Evolutionary conservation across 2,797 vertebrate species (phyloP).

Genomic region (Pangasius macronema): DNA sequence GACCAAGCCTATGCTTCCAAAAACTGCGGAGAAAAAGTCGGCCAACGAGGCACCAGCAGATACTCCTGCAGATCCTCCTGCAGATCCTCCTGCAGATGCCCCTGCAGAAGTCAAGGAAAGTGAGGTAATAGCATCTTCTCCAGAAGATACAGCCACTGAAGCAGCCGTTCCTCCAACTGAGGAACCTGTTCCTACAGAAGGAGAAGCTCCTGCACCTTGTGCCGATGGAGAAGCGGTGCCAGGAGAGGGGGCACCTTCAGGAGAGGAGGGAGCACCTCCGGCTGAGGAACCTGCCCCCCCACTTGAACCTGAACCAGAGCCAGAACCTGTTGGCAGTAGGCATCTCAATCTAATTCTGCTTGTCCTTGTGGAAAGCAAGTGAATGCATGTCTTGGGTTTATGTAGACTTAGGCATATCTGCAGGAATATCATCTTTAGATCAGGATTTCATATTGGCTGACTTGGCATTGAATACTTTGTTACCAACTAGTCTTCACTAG

Average conservation of each 20-base stretch:
- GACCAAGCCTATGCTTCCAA: conserved; percentile 72
- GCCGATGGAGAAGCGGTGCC: conserved; percentile 37
- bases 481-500: not conserved
- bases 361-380: conserved; percentile 17
- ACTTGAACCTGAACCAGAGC: conserved; percentile 58
- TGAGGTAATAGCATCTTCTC: conserved; percentile 32
- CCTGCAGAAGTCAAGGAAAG: conserved; percentile 45
- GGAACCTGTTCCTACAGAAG: conserved; percentile 9
- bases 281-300: conserved; percentile 37
- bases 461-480: not conserved
- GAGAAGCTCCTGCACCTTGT: conserved; percentile 28
- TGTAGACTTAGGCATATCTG: not conserved
- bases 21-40: conserved; percentile 69
- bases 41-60: conserved; percentile 49
- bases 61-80: conserved; percentile 17
- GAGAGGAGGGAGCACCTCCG: conserved; percentile 38
- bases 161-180: conserved; percentile 5
- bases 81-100: not conserved
- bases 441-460: not conserved
- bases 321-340: conserved; percentile 65
- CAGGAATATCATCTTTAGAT: not conserved
- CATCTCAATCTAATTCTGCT: conserved; percentile 35
- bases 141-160: conserved; percentile 31
- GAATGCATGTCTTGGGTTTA: conserved; percentile 26
- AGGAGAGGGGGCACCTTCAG: conserved; percentile 49